Evolutionary conservation across 1,140 invertebrate genomes (phyloP), one percentile per base, ranked within the genome.

Genomic region (Neotoxoptera formosana): DNA sequence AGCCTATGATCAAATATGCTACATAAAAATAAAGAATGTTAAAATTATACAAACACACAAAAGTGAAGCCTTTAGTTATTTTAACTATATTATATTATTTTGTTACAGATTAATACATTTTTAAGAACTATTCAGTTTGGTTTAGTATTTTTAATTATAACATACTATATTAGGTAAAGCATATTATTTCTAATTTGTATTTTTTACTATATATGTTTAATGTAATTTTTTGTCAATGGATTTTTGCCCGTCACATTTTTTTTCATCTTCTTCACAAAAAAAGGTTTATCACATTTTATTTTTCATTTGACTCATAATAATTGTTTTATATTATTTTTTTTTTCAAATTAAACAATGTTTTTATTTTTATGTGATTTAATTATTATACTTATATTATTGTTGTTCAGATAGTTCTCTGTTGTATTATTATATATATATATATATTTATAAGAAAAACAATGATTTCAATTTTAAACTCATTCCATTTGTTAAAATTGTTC

Each of bases 351-450:
- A 7, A 53, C 7, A n/a, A 34, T 88, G n/a, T 51, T 88, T 34
- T 51, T 88, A 51, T 48, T 51, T 88, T 34, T 20, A 88, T 51
- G 48, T 51, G 86, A 51, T 87, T 47, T 87, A 51, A 48, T 87
- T 48, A 48, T 87, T n/a, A n/a, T 51, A 88, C 14, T 48, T n/a
- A 34, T 21, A 34, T 21, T 51, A 51, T 9, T 88, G 47, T 34
- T 88, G 47, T 88, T 88, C 20, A 17, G 86, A 48, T 87, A 51
- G 47, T 51, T 30, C 30, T 87, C 17, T 87, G 47, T 87, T 30
- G n/a, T 20, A 87, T 36, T 17, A 48, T n/a, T 17, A 48, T n/a
- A 30, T 86, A 86, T 17, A 81, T 76, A n/a, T 34, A 84, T 41
- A 30, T 86, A 45, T 45, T 25, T 47, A 30, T 83, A 36, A 36